A percentile compares a stretch with the other conserved stretches of the same genome.
phyloP scores from a whole-genome alignment of 2,797 vertebrate genomes.

The Carcharodon carcharias region DNA sequence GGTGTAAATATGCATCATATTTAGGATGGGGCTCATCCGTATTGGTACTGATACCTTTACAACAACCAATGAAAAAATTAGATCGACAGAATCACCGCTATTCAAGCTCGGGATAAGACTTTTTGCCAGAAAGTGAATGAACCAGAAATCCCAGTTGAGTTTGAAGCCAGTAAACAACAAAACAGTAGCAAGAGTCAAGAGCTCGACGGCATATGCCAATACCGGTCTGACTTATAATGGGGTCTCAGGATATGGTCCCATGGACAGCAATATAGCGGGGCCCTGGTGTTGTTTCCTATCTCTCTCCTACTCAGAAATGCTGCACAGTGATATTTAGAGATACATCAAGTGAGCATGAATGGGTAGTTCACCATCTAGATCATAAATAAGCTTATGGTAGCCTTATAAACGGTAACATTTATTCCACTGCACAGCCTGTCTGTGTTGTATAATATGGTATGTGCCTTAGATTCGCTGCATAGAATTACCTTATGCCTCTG shows the following conservation, averaged over 20 bases:
- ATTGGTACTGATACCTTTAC: background rate
- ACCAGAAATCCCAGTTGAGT: background rate
- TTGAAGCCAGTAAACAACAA: background rate
- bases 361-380: background rate
- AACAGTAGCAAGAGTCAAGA: background rate
- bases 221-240: background rate
- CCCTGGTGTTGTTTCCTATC: background rate
- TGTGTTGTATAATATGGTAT: background rate
- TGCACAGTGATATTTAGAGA: background rate
- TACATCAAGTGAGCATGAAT: background rate
- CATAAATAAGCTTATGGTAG: background rate
- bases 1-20: background rate
- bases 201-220: background rate
- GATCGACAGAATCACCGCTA: background rate
- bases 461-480: background rate
- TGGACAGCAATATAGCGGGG: background rate
- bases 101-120: background rate
- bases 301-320: background rate
- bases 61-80: background rate
- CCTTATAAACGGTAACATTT: background rate
- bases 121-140: background rate
- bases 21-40: background rate
- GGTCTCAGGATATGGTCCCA: background rate
- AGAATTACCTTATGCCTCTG: background rate
- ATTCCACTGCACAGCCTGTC: background rate